phyloP scores from a whole-genome alignment of 2,113 vertebrate species.

The Corvus hawaiiensis region DNA sequence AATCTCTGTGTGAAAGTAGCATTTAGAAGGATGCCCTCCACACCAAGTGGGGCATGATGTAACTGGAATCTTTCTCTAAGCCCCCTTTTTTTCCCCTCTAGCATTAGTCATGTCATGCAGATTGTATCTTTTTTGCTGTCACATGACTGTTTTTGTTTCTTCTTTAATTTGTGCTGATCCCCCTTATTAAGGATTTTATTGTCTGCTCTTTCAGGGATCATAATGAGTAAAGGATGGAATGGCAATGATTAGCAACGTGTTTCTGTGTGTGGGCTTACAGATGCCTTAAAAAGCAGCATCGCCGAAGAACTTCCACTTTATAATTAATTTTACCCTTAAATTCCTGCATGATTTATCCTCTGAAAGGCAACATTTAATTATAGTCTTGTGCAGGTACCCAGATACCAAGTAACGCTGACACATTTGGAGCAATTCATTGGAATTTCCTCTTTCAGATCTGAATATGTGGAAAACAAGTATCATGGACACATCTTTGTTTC shows the following conservation, averaged over 20 bases:
- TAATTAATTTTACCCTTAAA: conserved; percentile 53
- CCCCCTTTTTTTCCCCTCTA: not conserved
- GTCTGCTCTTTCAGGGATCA: not conserved
- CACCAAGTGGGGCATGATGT: not conserved
- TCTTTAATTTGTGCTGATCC: not conserved
- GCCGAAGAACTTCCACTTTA: conserved; percentile 15
- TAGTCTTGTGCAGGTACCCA: conserved; percentile 4
- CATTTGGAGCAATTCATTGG: conserved; percentile 36
- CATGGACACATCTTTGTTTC: not conserved
- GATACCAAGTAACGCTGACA: conserved; percentile 40
- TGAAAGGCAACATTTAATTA: conserved; percentile 47
- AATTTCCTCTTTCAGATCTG: conserved; percentile 50
- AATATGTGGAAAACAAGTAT: conserved; percentile 19
- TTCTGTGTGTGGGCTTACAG: not conserved
- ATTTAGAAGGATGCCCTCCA: not conserved
- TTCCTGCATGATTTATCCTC: conserved; percentile 45
- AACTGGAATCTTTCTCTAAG: not conserved
- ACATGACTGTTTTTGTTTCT: not conserved
- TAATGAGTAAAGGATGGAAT: conserved; percentile 8
- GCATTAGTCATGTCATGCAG: not conserved
- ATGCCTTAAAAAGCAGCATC: conserved; percentile 32
- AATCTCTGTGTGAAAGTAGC: not conserved
- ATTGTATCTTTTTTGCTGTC: not conserved
- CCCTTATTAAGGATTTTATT: conserved; percentile 31
- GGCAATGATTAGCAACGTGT: not conserved